Evolutionary conservation across 2,113 vertebrate genomes (phyloP).

Genomic region (Megaleporinus macrocephalus): DNA sequence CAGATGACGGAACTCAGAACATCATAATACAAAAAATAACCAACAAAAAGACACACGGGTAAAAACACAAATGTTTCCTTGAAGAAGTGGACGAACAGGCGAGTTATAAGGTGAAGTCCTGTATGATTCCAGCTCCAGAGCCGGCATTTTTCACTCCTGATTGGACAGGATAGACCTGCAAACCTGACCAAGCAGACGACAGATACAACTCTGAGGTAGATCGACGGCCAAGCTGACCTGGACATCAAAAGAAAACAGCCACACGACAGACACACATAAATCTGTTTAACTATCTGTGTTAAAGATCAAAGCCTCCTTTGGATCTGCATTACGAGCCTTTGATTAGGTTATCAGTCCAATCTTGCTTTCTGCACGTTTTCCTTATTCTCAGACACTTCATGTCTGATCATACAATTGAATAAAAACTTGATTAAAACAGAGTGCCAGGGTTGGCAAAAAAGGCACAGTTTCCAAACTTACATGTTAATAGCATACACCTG

Average conservation of each 20-base stretch:
- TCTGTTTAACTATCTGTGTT: slow-evolving; percentile 80
- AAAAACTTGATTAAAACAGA: slow-evolving; percentile 71
- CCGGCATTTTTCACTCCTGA: slow-evolving; percentile 90
- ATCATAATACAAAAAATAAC: slow-evolving; percentile 59
- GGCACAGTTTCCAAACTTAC: slow-evolving; percentile 98
- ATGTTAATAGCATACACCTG: slow-evolving; percentile 72
- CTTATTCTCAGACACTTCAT: slow-evolving; percentile 77
- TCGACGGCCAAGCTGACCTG: slow-evolving; percentile 94
- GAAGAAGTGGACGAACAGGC: slow-evolving; percentile 51
- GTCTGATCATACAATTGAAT: slow-evolving; percentile 71
- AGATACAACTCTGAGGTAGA: slow-evolving; percentile 99
- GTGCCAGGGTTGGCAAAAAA: slow-evolving; percentile 91
- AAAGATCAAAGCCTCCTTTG: slow-evolving; percentile 82
- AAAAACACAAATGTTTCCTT: slow-evolving; percentile 53
- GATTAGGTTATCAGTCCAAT: slow-evolving; percentile 39
- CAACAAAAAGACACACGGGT: slow-evolving; percentile 50
- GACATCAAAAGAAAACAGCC: slow-evolving; percentile 88
- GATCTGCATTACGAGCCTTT: slow-evolving; percentile 36
- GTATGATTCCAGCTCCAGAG: slow-evolving; percentile 93
- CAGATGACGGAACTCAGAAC: slow-evolving; percentile 50
- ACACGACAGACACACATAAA: slow-evolving; percentile 64
- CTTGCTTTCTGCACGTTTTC: slow-evolving; percentile 11
- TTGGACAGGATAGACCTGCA: slow-evolving; percentile 84
- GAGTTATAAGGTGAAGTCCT: slow-evolving; percentile 77
- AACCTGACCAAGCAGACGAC: slow-evolving; percentile 89